These are phyloP conservation scores for Leuctra nigra DNA, from an alignment of 2,888 invertebrate genomes.

Conservation along the genomic window DNA sequence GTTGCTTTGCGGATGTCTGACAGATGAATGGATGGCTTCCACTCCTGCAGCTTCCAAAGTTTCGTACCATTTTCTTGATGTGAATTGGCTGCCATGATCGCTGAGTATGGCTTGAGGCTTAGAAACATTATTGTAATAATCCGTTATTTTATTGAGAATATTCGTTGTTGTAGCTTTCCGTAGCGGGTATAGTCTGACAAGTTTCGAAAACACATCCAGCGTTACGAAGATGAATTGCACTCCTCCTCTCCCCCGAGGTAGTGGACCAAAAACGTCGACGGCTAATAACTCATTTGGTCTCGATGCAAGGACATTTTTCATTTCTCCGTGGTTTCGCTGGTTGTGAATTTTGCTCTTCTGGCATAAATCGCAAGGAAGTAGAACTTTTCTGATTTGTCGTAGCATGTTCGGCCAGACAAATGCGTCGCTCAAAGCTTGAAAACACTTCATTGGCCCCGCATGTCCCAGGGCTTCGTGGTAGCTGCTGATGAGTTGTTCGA, in stretches of 20 bases:
- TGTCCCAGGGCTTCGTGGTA: not conserved
- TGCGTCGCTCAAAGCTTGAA: not conserved
- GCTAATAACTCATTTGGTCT: constrained; percentile 28
- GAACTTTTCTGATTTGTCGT: constrained; percentile 2
- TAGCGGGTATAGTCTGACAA: constrained; percentile 6
- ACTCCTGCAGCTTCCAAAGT: constrained; percentile 17
- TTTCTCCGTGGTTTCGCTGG: not conserved
- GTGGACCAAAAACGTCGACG: constrained; percentile 29
- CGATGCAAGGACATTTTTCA: not conserved
- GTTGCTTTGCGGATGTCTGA: constrained; percentile 16
- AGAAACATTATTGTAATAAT: not conserved
- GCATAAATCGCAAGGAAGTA: constrained; percentile 14
- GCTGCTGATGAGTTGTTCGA: not conserved
- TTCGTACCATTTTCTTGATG: not conserved
- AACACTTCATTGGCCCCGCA: not conserved
- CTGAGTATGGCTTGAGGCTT: not conserved
- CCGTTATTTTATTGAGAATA: not conserved
- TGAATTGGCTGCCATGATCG: constrained; percentile 11
- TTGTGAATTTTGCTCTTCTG: constrained; percentile 19
- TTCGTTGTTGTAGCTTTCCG: constrained; percentile 16
- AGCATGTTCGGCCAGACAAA: not conserved
- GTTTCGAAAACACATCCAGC: constrained; percentile 14
- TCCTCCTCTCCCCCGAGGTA: constrained; percentile 25
- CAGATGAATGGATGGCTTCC: constrained; percentile 20
- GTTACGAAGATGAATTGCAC: constrained; percentile 2